Percentiles rank a stretch among this genome's conserved stretches.
phyloP scores from a whole-genome alignment of 1,140 invertebrate genomes.

The Halotydeus destructor region DNA sequence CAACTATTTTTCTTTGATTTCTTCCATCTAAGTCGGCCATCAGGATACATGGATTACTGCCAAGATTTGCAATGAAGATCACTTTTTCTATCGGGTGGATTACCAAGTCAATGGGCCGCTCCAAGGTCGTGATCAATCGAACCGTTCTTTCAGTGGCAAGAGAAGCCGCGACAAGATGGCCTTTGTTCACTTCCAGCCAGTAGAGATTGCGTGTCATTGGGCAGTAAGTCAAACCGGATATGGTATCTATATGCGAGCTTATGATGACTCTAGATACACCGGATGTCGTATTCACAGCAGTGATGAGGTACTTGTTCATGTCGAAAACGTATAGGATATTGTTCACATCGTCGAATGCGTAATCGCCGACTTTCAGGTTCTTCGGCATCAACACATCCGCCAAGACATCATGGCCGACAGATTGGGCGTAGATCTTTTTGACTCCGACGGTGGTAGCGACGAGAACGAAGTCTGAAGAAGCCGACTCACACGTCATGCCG shows the following conservation, averaged over 20 bases:
- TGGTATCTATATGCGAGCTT: neutral
- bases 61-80: constrained; percentile 15
- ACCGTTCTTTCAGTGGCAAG: constrained; percentile 24
- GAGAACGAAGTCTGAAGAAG: constrained; percentile 8
- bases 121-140: constrained; percentile 12
- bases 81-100: constrained; percentile 6
- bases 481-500: constrained; percentile 23
- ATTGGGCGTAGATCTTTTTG: constrained; percentile 10
- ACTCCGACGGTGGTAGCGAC: constrained; percentile 9
- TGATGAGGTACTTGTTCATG: constrained; percentile 1
- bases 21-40: constrained; percentile 16
- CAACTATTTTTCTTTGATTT: neutral
- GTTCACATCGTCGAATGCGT: constrained; percentile 25
- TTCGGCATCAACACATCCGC: neutral
- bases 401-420: constrained; percentile 3
- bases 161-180: constrained; percentile 24
- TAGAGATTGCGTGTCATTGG: constrained; percentile 29
- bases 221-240: constrained; percentile 26
- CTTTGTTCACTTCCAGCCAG: constrained; percentile 25
- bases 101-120: constrained; percentile 14
- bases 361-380: constrained; percentile 1
- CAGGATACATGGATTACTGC: constrained; percentile 10
- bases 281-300: constrained; percentile 3
- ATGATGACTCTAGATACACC: neutral
- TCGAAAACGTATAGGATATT: constrained; percentile 24